Conservation (phyloP, 2,888 invertebrate species). For the Clitarchus hookeri region DNA sequence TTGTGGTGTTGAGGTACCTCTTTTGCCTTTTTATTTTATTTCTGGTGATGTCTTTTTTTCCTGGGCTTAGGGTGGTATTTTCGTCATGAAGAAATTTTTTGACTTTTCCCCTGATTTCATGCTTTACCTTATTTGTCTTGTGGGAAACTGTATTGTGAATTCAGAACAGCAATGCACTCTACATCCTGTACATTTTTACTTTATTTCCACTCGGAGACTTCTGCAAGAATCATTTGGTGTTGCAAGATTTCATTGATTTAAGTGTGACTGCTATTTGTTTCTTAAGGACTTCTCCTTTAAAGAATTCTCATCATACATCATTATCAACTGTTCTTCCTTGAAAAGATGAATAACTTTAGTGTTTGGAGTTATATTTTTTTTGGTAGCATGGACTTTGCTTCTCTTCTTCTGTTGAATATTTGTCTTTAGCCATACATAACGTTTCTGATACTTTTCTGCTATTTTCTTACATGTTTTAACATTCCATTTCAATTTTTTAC, state of each 20-base stretch:
- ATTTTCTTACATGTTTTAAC: not conserved
- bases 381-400: not conserved
- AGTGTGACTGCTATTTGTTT: not conserved
- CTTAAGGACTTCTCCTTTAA: not conserved
- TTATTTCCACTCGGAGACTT: not conserved
- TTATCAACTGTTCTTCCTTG: not conserved
- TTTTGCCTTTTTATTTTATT: constrained; percentile 15
- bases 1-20: not conserved
- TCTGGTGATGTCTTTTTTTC: not conserved
- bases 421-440: not conserved
- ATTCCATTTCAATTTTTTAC: not conserved
- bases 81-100: not conserved
- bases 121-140: not conserved
- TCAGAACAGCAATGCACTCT: not conserved
- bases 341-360: not conserved
- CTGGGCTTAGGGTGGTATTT: not conserved
- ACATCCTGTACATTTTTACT: constrained; percentile 3
- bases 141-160: not conserved
- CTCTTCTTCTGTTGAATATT: not conserved
- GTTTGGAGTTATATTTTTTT: not conserved
- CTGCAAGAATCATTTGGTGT: not conserved
- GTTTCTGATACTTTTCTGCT: constrained; percentile 10
- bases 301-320: not conserved
- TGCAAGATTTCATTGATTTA: not conserved
- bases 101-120: not conserved